Base-by-base conservation (phyloP, 1,140 invertebrate genomes). In the Diprion similis region DNA sequence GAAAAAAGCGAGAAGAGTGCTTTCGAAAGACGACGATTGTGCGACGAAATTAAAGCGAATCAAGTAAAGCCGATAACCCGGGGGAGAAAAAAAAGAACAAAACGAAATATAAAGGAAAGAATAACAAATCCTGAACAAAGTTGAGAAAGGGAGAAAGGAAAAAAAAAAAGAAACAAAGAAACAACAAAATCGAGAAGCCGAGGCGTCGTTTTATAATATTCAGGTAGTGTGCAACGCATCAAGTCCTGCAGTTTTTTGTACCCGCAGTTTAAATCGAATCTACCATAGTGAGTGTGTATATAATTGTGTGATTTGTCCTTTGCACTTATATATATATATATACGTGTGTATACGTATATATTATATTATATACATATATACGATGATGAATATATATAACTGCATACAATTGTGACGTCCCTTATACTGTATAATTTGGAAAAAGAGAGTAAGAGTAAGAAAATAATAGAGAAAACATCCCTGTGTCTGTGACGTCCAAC, bases 1-100 rank as follows among this genome's bases (percentile, higher is more conserved):
- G 59, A 4, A 18, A 7, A 0, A 65, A 65, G 80, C 79, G 78
- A 83, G 83, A 85, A 84, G 83, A 86, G 83, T 83, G 80, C 80
- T 78, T 82, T 86, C 6, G 2, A 37, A 37, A 37, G 24, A 37
- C 24, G 24, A 37, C 24, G 24, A 37, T 37, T 37, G 24, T 37
- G 24, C 24, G 24, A 37, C 24, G 24, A 37, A 37, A 37, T 37
- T 37, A 37, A 37, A 3, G 0, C 24, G 24, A 37, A 37, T 37
- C 24, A 37, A 37, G 24, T 1, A 37, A 37, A 37, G 2, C 24
- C 24, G 24, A 37, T 1, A 37, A 37, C 24, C 24, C 24, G 24
- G 24, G 2, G 24, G 24, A 37, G 2, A 37, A 37, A 37, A 6
- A 6, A 37, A 37, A 37, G 6, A 37, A 37, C 1, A 37, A 37